Base-by-base conservation (phyloP, 2,797 vertebrate genomes). In the Hoplostethus mediterraneus region DNA sequence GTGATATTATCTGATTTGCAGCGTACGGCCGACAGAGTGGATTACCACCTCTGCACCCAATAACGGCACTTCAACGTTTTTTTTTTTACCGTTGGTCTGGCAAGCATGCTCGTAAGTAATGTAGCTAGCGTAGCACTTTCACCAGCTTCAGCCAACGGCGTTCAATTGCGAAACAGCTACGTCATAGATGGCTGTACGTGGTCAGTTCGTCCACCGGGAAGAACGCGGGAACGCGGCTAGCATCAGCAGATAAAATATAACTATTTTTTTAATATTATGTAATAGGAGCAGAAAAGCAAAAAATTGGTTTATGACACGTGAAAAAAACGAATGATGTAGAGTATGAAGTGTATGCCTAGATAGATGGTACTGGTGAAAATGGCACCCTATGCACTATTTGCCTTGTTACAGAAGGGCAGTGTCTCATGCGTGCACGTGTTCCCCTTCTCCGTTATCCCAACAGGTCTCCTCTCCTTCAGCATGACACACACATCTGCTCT, bases 401-500 rank as follows among this genome's bases (percentile, higher is more conserved):
- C 21, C 61, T 68, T 42, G 48, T 53, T 80, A 72, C 4, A n/a
- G 57, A 74, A 48, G 17, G 47, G 30, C 58, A 73, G 14, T 54
- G 66, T 9, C 28, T 3, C 13, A 47, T 21, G 11, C 31, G 36
- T 3, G 48, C 6, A 61, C 59, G 63, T 75, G 66, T 71, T 7
- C 44, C 6, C 5, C 7, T 53, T 9, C 44, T 59, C 54, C 55
- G 78, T 79, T 87, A 60, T 53, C 30, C 16, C 60, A 77, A 80
- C 75, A 81, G 64, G 68, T 45, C 44, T 70, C 52, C 62, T 80
- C 49, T 73, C 65, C 56, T 73, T 79, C 80, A 78, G 67, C 57
- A 8, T 82, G 77, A 82, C 80, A 83, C 79, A 82, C 74, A 86
- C 89, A 87, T 85, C 83, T 88, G 81, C 65, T 87, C 73, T 62